Base-by-base conservation (phyloP, 2,797 vertebrate species). In the Sternarchorhynchus goeldii region DNA sequence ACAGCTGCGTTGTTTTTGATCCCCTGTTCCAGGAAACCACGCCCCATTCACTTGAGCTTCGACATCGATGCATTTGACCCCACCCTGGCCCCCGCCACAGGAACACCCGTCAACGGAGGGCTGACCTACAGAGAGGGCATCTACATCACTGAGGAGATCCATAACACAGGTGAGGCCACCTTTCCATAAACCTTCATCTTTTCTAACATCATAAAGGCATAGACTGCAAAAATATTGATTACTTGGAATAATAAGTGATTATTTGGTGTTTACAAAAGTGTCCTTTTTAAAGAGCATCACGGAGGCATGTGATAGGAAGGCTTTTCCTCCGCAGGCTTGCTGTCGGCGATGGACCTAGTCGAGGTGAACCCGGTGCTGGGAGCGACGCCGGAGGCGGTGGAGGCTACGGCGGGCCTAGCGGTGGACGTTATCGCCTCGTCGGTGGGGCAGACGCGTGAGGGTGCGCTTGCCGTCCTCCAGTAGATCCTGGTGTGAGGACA, bases 41-140 rank as follows among this genome's bases (percentile, higher is more conserved):
- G 95, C 66, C 95, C 96, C 34, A 95, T 99, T 88, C 98, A 99
- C 82, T 84, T 99, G 83, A 99, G 98, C 89, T 98, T 97, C 77
- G 98, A 99, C 86, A 98, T 99, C 12, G 98, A 99, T 63, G 96
- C 97, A 0, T 98, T 99, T 81, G 98, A 99, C 86, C 98, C 98
- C 7, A 91, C 95, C 2, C 84, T 99, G 89, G 98, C 98, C 85
- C 96, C 98, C 1, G 96, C 98, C 77, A 99, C 98, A 0, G 98
- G 98, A 78, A 98, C 96, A 0, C 96, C 96, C 17, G 97, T 98
- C 77, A 94, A 94, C 0, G 98, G 97, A n/a, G 97, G 97, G 63
- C 70, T 99, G 87, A 99, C 96, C n/a, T 99, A 99, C 86, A 95
- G 98, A 88, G 98, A 99, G 90, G 98, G 98, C 77, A 94, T 99